Evolutionary conservation across 2,797 vertebrate species (phyloP).

Genomic region (Lagodon rhomboides): DNA sequence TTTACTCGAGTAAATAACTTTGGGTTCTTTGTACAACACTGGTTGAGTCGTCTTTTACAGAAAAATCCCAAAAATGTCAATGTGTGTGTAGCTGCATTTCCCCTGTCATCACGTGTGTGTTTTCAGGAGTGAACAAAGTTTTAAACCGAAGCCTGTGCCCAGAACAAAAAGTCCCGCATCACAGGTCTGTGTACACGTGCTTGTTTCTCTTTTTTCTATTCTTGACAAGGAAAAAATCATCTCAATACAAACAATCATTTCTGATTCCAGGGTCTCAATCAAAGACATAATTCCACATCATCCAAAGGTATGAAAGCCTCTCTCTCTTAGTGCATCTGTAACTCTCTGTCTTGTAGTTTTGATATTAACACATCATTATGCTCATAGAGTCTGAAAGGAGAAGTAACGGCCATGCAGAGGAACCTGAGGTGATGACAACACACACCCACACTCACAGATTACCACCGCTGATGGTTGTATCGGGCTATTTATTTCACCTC

Average conservation of each 20-base stretch:
- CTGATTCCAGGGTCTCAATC: slow-evolving; percentile 44
- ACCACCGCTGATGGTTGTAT: slow-evolving; percentile 14
- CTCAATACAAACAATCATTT: slow-evolving; percentile 12
- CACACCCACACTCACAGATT: slow-evolving; percentile 26
- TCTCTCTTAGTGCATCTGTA: background rate
- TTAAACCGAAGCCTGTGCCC: slow-evolving; percentile 41
- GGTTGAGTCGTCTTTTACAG: background rate
- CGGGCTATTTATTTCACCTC: background rate
- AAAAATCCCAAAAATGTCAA: background rate
- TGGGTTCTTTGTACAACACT: too few relatives aligned
- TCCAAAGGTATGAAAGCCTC: slow-evolving; percentile 65
- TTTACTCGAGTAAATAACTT: too few relatives aligned
- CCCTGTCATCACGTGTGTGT: slow-evolving; percentile 11
- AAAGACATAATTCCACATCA: slow-evolving; percentile 36
- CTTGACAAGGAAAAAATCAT: background rate
- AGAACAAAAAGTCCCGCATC: slow-evolving; percentile 39
- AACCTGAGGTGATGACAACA: slow-evolving; percentile 66
- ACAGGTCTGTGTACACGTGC: slow-evolving; percentile 60
- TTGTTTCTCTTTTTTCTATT: background rate
- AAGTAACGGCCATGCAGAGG: slow-evolving; percentile 69
- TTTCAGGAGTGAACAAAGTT: slow-evolving; percentile 58
- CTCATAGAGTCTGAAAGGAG: slow-evolving; percentile 63
- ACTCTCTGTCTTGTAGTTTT: background rate
- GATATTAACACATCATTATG: slow-evolving; percentile 30
- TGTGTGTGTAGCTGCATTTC: background rate